Evolutionary conservation across 1,140 invertebrate species (phyloP), one percentile per base, ranked within the genome.

Genomic region (Sarcophaga bullata): DNA sequence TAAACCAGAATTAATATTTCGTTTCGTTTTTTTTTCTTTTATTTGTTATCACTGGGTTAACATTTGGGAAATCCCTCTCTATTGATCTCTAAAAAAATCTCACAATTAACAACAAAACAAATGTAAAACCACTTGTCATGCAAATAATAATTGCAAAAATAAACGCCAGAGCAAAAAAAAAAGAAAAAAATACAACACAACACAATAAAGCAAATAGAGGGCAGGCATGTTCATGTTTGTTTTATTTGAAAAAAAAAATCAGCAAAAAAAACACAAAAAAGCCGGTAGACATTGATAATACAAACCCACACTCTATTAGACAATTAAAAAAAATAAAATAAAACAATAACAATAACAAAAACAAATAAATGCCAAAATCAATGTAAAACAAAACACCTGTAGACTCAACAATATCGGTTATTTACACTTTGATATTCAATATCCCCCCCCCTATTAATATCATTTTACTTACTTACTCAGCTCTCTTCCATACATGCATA

Each of bases 261-360:
- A 58, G n/a, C 52, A 58, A 58, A 11, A 76, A 48, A 49, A 10
- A 76, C n/a, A 76, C 7, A 78, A 17, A 78, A 78, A 78, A 78
- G 75, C 75, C 75, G 75, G 48, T 78, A 78, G 75, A 78, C 75
- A 78, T 80, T 80, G 80, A 58, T 58, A 54, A 80, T 13, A 80
- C 50, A 80, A 17, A 58, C 15, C 46, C 37, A 80, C 80, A 68
- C 11, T 47, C n/a, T 47, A n/a, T 62, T 19, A 52, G 17, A 50
- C 78, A 80, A 46, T 37, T 8, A 4, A 78, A 3, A 78, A 11
- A 50, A 78, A 1, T 3, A 8, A 76, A 76, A 7, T 17, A 47
- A 8, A 25, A 58, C 17, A 49, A 47, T 9, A 25, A 58, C 50
- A 80, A 80, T 9, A 52, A 52, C 54, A 58, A 58, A 13, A 58